phyloP scores from a whole-genome alignment of 1,140 invertebrate species.

The Pogonomyrmex barbatus region DNA sequence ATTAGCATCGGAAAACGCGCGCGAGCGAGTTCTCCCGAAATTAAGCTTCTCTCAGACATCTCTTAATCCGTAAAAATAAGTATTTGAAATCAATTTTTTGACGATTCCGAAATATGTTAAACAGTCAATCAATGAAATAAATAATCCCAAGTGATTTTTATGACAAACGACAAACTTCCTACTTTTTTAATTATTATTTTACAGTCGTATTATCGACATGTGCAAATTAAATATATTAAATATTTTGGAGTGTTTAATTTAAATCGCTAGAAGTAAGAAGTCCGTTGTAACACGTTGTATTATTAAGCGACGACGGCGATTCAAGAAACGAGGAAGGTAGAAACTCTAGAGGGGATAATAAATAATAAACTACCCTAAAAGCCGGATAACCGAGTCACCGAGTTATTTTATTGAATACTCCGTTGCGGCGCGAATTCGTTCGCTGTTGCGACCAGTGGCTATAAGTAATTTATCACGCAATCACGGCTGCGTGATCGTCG shows the following conservation, averaged over 20 bases:
- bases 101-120: neutral
- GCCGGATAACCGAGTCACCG: slow-evolving; percentile 38
- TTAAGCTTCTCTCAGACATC: neutral
- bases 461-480: slow-evolving; percentile 61
- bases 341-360: slow-evolving; percentile 27
- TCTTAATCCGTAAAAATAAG: neutral
- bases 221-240: neutral
- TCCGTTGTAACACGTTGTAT: neutral
- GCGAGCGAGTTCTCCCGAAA: neutral
- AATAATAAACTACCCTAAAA: slow-evolving; percentile 2
- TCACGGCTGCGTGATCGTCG: slow-evolving; percentile 37
- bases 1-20: slow-evolving; percentile 19
- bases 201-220: neutral
- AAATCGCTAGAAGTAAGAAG: neutral
- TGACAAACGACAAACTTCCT: neutral
- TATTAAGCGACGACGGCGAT: neutral
- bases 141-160: neutral
- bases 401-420: slow-evolving; percentile 33
- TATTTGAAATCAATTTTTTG: neutral
- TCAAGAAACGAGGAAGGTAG: slow-evolving; percentile 17
- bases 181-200: neutral
- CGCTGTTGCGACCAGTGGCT: neutral
- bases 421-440: slow-evolving; percentile 9
- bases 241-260: slow-evolving; percentile 1
- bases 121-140: neutral